Conservation (phyloP, 2,888 invertebrate genomes). For the Drosophila neutralis region DNA sequence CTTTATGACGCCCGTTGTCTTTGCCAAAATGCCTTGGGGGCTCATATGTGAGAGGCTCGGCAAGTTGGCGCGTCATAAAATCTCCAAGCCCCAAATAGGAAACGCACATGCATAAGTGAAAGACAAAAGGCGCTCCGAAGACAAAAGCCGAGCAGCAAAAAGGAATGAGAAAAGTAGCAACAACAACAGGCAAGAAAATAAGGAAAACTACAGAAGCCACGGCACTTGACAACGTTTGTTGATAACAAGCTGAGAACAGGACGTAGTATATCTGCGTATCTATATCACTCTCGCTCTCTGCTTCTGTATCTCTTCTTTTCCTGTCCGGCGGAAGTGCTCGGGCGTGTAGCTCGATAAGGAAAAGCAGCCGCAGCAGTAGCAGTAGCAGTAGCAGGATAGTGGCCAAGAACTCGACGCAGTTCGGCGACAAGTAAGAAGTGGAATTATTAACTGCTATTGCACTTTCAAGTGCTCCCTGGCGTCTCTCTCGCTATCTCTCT, state of each 20-base stretch:
- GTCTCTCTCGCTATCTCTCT: background rate
- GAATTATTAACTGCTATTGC: slow-evolving; percentile 77
- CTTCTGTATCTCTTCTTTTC: background rate
- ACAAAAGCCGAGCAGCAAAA: slow-evolving; percentile 54
- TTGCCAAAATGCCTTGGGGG: slow-evolving; percentile 67
- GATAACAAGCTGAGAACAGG: slow-evolving; percentile 55
- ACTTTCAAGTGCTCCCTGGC: slow-evolving; percentile 69
- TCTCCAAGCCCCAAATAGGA: slow-evolving; percentile 38
- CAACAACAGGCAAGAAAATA: slow-evolving; percentile 6
- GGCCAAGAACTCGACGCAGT: slow-evolving; percentile 59
- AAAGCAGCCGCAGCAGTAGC: slow-evolving; percentile 35
- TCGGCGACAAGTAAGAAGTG: slow-evolving; percentile 61
- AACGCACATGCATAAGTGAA: slow-evolving; percentile 81
- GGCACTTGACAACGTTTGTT: slow-evolving; percentile 67
- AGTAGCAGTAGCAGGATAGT: slow-evolving; percentile 20
- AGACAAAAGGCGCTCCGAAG: slow-evolving; percentile 68
- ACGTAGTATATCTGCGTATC: slow-evolving; percentile 4
- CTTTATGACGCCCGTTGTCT: slow-evolving; percentile 68
- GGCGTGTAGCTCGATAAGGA: slow-evolving; percentile 58
- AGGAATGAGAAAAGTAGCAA: slow-evolving; percentile 31
- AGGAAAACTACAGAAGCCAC: slow-evolving; percentile 46
- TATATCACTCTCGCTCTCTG: background rate
- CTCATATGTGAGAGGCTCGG: slow-evolving; percentile 62
- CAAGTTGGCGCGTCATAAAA: slow-evolving; percentile 73
- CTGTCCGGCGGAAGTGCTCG: slow-evolving; percentile 53